A percentile compares a stretch with the other conserved stretches of the same genome.
Conservation (phyloP, 2,797 vertebrate species). For the Enteromius unitaeniatus region DNA sequence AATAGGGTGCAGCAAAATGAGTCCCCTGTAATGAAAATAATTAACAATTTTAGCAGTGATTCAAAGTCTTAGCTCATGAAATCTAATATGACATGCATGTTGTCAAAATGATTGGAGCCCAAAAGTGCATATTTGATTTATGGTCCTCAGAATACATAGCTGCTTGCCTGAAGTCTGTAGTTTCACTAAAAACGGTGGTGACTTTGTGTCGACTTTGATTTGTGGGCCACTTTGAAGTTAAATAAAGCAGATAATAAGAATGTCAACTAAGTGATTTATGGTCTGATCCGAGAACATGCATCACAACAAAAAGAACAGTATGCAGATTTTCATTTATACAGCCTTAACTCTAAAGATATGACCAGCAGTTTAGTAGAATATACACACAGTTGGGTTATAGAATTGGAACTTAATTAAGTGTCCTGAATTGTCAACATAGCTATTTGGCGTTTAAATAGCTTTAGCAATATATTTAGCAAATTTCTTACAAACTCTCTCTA, state of each 20-base stretch:
- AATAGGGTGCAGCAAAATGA: background rate
- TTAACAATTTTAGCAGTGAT: background rate
- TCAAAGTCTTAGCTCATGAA: conserved; percentile 1
- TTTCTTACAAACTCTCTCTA: conserved; percentile 22
- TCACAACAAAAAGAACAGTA: conserved; percentile 30
- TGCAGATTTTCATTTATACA: conserved; percentile 33
- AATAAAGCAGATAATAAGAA: conserved; percentile 49
- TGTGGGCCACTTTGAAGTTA: conserved; percentile 41
- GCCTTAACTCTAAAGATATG: conserved; percentile 26
- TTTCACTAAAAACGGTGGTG: conserved; percentile 8
- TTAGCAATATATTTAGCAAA: conserved; percentile 22
- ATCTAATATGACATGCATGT: background rate
- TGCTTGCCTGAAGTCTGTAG: conserved; percentile 14
- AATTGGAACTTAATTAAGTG: conserved; percentile 21
- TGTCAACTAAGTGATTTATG: conserved; percentile 38
- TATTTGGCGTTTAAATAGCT: conserved; percentile 35
- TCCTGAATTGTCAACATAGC: conserved; percentile 20
- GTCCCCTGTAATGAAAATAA: background rate
- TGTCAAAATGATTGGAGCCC: conserved; percentile 6
- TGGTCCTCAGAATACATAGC: conserved; percentile 2
- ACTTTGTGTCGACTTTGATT: conserved; percentile 49
- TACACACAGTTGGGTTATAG: conserved; percentile 14
- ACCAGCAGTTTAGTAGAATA: conserved; percentile 19
- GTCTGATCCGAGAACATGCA: conserved; percentile 30
- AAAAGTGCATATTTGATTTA: conserved; percentile 29